Percentiles rank a stretch among this genome's conserved stretches.
Conservation (phyloP, 2,113 vertebrate species). For the Silurus asotus region DNA sequence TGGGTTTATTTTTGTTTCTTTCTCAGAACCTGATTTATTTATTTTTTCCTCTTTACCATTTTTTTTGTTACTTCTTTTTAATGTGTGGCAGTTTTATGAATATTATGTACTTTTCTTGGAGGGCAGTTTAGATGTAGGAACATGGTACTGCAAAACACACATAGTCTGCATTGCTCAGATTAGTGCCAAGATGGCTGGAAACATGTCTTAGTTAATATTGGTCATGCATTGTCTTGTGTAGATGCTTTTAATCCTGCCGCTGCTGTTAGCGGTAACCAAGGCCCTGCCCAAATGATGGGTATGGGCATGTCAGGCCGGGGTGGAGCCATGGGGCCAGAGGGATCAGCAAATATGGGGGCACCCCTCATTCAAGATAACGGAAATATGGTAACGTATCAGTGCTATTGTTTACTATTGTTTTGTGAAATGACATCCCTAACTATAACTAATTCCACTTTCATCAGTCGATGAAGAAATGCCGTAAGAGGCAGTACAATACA, state of each 20-base stretch:
- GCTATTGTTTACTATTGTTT: conserved; percentile 34
- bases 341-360: conserved; percentile 87
- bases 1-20: too few relatives aligned
- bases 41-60: neutral
- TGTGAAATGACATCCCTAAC: neutral
- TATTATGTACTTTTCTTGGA: neutral
- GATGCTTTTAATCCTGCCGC: conserved; percentile 94
- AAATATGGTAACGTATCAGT: conserved; percentile 93
- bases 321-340: conserved; percentile 88
- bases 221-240: conserved; percentile 86
- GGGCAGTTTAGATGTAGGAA: neutral
- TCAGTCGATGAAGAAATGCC: neutral
- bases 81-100: neutral
- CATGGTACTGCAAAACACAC: neutral
- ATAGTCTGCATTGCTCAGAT: conserved; percentile 5
- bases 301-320: conserved; percentile 93
- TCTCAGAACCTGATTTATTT: neutral
- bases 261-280: conserved; percentile 88
- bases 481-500: too few relatives aligned
- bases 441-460: neutral
- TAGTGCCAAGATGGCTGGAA: conserved; percentile 1
- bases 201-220: conserved; percentile 38
- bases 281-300: conserved; percentile 93
- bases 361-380: conserved; percentile 93
- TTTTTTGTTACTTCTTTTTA: neutral